These are phyloP conservation scores for Meghimatium bilineatum DNA, from an alignment of 2,888 invertebrate species.

Conservation along the genomic window DNA sequence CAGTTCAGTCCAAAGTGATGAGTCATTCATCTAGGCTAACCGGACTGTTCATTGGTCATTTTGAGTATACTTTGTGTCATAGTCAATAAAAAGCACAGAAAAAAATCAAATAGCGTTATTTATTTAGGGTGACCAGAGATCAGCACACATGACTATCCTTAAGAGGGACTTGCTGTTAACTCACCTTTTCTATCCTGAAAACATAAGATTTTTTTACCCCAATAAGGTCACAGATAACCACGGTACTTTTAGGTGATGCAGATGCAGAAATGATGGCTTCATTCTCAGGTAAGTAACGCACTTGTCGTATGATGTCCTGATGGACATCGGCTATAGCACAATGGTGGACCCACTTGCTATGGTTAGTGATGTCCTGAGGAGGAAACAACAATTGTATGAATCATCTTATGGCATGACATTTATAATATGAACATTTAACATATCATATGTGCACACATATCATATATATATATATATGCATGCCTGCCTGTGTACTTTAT, in stretches of 20 bases:
- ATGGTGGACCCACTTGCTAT: conserved; percentile 67
- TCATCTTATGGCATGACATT: background rate
- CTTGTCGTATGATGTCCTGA: conserved; percentile 71
- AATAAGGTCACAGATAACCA: conserved; percentile 73
- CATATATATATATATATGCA: background rate
- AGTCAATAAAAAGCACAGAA: no score
- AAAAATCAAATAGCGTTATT: no score
- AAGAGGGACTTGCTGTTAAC: no score
- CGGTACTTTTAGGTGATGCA: conserved; percentile 66
- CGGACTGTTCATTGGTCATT: no score
- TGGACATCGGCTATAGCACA: conserved; percentile 65
- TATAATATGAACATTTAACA: background rate
- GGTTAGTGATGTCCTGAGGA: conserved; percentile 67
- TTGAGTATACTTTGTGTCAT: no score
- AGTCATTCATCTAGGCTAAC: no score
- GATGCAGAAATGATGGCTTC: conserved; percentile 74
- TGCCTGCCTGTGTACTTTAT: background rate
- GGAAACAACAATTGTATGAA: background rate
- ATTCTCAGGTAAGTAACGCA: conserved; percentile 74
- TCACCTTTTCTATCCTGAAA: conserved; percentile 75
- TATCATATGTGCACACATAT: background rate
- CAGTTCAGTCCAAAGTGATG: no score
- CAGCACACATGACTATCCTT: no score
- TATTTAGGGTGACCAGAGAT: no score
- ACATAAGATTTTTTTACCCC: conserved; percentile 74